Base-by-base conservation (phyloP, 2,797 vertebrate genomes). In the Pangasius macronema region DNA sequence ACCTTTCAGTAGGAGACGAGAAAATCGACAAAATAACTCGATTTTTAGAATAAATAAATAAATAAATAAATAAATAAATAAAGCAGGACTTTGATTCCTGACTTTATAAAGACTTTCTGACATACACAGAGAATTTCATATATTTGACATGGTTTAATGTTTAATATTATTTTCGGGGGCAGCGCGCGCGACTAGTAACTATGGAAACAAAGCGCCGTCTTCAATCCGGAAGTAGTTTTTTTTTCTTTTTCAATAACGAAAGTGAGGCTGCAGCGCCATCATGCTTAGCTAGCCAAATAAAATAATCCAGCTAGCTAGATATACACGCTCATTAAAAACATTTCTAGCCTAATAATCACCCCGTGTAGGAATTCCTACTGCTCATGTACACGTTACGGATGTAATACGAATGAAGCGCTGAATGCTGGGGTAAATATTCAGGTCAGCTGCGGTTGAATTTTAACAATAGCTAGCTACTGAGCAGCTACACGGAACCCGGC, bases 221-320 rank as follows among this genome's bases (percentile, higher is more conserved):
- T 86, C 86, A 70, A 68, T 30, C 61, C 81, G 76, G 55, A 83
- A 83, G 82, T 83, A 68, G 18, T 30, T 30, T 30, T 11, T 49
- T 49, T 67, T 36, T 55, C 5, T 16, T 36, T 53, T 27, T 14
- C n/a, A 9, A 20, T 51, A 57, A 51, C 67, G 16, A 53, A 68
- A 83, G 63, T 77, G 67, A 65, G 30, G 73, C 84, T 42, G 81
- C 61, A 83, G 85, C 87, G 83, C 68, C 85, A 76, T 87, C 83
- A 49, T 53, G 82, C 65, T 72, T 63, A 87, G 81, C 70, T 77
- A 79, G 22, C 39, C 14, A 46, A 46, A 46, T 46, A 46, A 55
- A 61, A 82, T 30, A 77, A 85, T 73, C 3, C 67, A 39, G 72
- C 68, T n/a, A 82, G 53, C 55, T 79, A 55, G 42, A 68, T 79